Conservation (phyloP, 2,113 vertebrate genomes). For the Todiramphus chloris region DNA sequence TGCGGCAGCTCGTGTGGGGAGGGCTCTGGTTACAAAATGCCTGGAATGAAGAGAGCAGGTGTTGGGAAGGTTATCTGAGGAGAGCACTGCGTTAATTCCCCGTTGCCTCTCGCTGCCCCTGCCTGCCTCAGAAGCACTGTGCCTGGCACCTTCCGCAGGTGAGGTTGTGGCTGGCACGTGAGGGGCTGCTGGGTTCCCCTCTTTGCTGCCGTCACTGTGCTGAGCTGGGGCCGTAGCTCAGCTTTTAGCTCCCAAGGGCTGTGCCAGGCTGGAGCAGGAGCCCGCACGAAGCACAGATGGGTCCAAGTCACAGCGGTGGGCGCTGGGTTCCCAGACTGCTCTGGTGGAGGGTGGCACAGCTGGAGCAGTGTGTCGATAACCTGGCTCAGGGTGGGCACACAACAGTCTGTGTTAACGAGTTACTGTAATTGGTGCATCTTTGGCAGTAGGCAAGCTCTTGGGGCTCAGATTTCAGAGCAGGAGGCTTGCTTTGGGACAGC, state of each 20-base stretch:
- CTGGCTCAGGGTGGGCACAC: not conserved
- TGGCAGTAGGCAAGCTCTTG: not conserved
- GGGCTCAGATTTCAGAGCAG: not conserved
- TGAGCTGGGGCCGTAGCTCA: not conserved
- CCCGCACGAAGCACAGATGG: rapidly evolving
- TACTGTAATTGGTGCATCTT: not conserved
- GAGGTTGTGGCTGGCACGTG: not conserved
- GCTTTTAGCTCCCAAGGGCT: not conserved
- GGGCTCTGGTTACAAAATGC: slow-evolving; percentile 46
- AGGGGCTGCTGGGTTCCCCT: not conserved
- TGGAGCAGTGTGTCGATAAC: rapidly evolving
- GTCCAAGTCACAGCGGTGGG: rapidly evolving
- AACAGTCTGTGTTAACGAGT: rapidly evolving
- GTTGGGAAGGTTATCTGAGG: slow-evolving; percentile 45
- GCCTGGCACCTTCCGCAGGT: not conserved
- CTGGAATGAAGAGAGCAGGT: slow-evolving; percentile 30
- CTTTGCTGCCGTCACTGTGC: rapidly evolving
- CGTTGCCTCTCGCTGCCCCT: rapidly evolving
- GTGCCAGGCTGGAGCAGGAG: not conserved
- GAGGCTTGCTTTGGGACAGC: not conserved
- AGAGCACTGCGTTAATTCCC: not conserved
- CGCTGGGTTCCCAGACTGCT: not conserved
- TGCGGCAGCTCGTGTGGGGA: not conserved
- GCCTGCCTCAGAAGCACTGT: not conserved
- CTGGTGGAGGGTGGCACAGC: rapidly evolving